Base-by-base conservation (phyloP, 1,140 invertebrate species). In the Drosophila subobscura region DNA sequence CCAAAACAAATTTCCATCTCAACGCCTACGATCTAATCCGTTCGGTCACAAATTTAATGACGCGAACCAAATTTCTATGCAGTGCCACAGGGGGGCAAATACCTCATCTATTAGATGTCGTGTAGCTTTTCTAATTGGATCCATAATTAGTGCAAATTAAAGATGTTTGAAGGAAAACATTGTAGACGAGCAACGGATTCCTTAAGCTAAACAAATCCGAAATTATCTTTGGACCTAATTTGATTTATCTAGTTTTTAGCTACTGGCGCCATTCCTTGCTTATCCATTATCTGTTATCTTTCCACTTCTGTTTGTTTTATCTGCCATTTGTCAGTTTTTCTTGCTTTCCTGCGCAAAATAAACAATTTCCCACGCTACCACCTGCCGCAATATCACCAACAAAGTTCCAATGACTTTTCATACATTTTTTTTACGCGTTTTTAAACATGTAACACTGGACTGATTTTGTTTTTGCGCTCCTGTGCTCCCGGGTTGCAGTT, bases 361-460 rank as follows among this genome's bases (percentile, higher is more conserved):
- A 78, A 77, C 56, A 86, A 72, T 86, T 88, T 86, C 81, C 81
- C 81, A 86, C 81, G 81, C 81, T 88, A 29, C 55, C 64, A 77
- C 56, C 67, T 72, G 66, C 46, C 40, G 23, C 70, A 83, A 49
- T 59, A 29, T 49, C 41, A 66, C 59, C 12, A 52, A 23, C 66
- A 55, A 50, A 56, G 60, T 47, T 59, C 57, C 61, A 64, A 20
- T 27, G 14, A 73, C 65, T 73, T 85, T 86, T 78, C 65, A 77
- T 67, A 41, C 59, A 63, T 55, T 84, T 73, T 72, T 85, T 60
- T 37, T 12, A 37, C 33, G 33, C 33, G 33, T 12, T 3, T 4
- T 10, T 10, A 3, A 10, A 8, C 29, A 33, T 33, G 10, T 8
- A 33, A 10, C 29, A 33, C 29, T 33, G 10, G 33, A 37, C 33